Evolutionary conservation across 1,140 invertebrate genomes (phyloP), one percentile per base, ranked within the genome.

Genomic region (Arctopsyche grandis): DNA sequence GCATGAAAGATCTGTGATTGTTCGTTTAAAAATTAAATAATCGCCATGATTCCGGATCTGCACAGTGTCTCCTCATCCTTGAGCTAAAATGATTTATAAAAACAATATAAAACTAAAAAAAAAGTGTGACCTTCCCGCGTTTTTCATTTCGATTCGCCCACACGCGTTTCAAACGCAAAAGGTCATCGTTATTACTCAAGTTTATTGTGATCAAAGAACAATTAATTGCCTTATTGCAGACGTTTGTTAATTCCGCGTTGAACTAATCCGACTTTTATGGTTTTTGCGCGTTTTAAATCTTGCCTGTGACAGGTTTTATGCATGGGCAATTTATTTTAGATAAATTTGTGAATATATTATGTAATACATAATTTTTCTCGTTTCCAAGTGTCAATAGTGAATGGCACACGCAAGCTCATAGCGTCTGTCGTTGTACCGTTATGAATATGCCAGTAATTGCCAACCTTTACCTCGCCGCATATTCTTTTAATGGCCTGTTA

Each of bases 81-180:
- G 63, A 3, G 19, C 63, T 66, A 66, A 21, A 26, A 66, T 29
- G 14, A 26, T 26, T 66, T 22, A 12, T 22, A 26, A 66, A 24
- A 66, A 66, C 63, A 66, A 66, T 66, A 26, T 66, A 29, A 9
- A 66, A 26, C 10, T 12, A 12, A 9, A 26, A 66, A 52, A 14
- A 52, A 52, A 5, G 16, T 52, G 10, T 52, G 63, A 66, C 63
- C 63, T 66, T 66, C 63, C 63, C 63, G 63, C 63, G 10, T 66
- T 66, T 52, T 52, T 52, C 29, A 38, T 38, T 38, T 38, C 29
- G 29, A 38, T 38, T 38, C 29, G 48, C 48, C 10, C 12, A 52
- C 48, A 21, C n/a, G 19, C n/a, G 21, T 10, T 60, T 60, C n/a
- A 16, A 52, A 5, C 21, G 19, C 58, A 12, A 26, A 26, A 66